A percentile compares a stretch with the other conserved stretches of the same genome.
These are phyloP conservation scores for Scaptomyza tumidula DNA, from an alignment of 2,888 invertebrate species.

Conservation along the genomic window DNA sequence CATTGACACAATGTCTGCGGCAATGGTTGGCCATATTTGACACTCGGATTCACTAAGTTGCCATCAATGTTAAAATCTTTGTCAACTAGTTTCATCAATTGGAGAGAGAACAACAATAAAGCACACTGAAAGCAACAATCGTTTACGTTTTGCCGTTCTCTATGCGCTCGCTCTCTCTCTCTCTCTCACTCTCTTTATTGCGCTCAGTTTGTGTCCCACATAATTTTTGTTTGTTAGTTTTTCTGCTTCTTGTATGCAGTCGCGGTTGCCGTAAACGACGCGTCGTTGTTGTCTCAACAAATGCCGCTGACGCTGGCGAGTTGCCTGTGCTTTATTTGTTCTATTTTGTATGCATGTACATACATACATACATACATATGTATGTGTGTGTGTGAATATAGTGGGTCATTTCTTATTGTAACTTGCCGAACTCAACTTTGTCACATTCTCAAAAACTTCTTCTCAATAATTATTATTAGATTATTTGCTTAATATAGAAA, in stretches of 20 bases:
- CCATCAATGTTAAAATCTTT: not conserved
- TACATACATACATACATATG: not conserved
- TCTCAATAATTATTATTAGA: too few relatives aligned
- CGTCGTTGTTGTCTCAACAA: conserved; percentile 22
- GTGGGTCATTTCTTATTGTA: conserved; percentile 4
- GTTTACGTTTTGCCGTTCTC: not conserved
- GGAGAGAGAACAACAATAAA: not conserved
- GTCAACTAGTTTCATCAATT: not conserved
- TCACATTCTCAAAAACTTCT: too few relatives aligned
- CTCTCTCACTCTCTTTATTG: conserved; percentile 14
- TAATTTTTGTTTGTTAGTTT: conserved; percentile 80
- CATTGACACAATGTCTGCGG: not conserved
- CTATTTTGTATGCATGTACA: conserved; percentile 40
- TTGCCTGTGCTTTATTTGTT: conserved; percentile 49
- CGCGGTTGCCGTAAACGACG: conserved; percentile 15
- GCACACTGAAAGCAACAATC: not conserved
- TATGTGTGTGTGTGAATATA: not conserved
- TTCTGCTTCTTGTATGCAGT: conserved; percentile 64
- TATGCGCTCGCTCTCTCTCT: conserved; percentile 10
- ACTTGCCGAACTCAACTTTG: not conserved
- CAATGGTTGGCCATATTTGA: not conserved
- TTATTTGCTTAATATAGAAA: too few relatives aligned
- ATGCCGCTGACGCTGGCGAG: conserved; percentile 31
- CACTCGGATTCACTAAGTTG: not conserved
- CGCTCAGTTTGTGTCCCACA: conserved; percentile 71